These are phyloP conservation scores for Apotomis betuletana DNA, from an alignment of 2,888 invertebrate genomes.

Conservation along the genomic window DNA sequence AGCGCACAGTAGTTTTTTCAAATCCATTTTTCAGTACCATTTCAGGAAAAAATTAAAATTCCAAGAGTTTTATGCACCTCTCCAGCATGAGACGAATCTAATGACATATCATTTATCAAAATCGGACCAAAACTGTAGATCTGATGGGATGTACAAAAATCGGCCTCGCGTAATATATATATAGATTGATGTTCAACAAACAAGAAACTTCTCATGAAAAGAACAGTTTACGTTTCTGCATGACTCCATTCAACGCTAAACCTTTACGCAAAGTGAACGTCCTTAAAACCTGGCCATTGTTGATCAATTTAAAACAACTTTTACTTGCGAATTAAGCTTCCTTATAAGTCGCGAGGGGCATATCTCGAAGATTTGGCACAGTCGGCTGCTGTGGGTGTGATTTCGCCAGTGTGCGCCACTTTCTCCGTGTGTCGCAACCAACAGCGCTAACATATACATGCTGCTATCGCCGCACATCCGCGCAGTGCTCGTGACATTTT, in stretches of 20 bases:
- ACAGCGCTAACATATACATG: slow-evolving; percentile 43
- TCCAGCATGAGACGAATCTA: too few relatives aligned
- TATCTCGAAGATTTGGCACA: slow-evolving; percentile 76
- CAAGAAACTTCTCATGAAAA: background rate
- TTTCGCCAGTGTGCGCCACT: slow-evolving; percentile 78
- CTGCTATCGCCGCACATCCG: slow-evolving; percentile 38
- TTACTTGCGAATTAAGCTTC: slow-evolving; percentile 65
- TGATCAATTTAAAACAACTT: slow-evolving; percentile 63
- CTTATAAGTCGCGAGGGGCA: slow-evolving; percentile 64
- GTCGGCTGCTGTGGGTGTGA: slow-evolving; percentile 72
- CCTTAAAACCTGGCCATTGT: slow-evolving; percentile 31
- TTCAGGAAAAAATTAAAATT: too few relatives aligned
- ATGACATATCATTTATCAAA: too few relatives aligned
- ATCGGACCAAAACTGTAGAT: too few relatives aligned
- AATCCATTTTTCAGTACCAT: too few relatives aligned
- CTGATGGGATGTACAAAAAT: too few relatives aligned
- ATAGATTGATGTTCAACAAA: background rate
- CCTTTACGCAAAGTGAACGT: slow-evolving; percentile 36
- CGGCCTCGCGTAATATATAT: too few relatives aligned
- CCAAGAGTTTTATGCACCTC: too few relatives aligned
- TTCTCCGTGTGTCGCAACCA: slow-evolving; percentile 75
- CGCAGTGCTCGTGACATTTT: slow-evolving; percentile 63
- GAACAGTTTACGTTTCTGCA: background rate
- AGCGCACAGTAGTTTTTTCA: too few relatives aligned
- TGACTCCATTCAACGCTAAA: slow-evolving; percentile 4